These are phyloP conservation scores for human DNA, from an alignment of 2,113 vertebrate genomes.

Conservation along the genomic window DNA sequence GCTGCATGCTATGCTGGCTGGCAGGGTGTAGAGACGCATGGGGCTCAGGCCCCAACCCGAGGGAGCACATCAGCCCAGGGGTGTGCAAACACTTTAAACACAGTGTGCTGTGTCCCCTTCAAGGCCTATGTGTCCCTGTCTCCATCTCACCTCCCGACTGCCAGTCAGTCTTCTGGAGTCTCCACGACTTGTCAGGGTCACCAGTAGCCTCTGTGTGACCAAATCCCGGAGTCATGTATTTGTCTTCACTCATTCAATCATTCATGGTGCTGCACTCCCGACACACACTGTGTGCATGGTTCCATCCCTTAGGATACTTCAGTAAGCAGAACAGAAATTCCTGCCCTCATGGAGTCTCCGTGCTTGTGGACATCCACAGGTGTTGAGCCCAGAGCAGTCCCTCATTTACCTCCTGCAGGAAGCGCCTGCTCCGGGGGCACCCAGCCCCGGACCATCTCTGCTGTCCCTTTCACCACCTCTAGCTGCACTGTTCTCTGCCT, in stretches of 20 bases:
- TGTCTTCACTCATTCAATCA: neutral
- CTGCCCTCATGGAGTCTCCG: rapidly evolving
- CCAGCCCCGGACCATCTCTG: neutral
- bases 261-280: neutral
- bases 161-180: neutral
- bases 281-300: neutral
- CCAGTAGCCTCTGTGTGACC: neutral
- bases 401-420: neutral
- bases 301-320: neutral
- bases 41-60: neutral
- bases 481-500: neutral
- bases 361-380: neutral
- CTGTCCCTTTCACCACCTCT: neutral
- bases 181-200: neutral
- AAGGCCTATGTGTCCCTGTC: neutral
- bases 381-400: neutral
- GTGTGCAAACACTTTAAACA: neutral
- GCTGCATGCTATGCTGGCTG: neutral
- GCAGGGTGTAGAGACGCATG: neutral
- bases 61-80: neutral
- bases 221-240: neutral
- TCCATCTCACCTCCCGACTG: neutral
- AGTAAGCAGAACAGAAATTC: neutral
- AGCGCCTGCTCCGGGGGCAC: neutral
- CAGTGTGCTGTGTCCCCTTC: no score